Percentiles rank a stretch among this genome's conserved stretches.
phyloP scores from a whole-genome alignment of 2,113 vertebrate species.

The Numenius arquata region DNA sequence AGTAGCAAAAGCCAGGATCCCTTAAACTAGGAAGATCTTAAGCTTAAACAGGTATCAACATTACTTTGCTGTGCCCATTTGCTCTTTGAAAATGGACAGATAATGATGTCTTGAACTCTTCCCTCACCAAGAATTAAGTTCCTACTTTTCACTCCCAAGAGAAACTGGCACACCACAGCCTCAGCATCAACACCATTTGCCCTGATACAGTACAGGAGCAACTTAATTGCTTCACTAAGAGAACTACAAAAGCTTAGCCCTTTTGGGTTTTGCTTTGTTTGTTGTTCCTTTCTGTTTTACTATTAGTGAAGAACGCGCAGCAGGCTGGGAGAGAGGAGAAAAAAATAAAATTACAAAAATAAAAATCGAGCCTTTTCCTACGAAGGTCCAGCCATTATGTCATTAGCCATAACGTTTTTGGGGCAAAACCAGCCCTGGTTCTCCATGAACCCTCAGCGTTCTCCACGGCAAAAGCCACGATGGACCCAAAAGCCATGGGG shows the following conservation, averaged over 20 bases:
- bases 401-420: not conserved
- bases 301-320: not conserved
- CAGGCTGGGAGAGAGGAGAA: not conserved
- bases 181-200: not conserved
- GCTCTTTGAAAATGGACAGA: not conserved
- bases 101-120: not conserved
- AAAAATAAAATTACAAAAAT: not conserved
- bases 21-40: not conserved
- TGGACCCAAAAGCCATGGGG: not conserved
- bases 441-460: not conserved
- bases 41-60: not conserved
- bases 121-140: not conserved
- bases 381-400: not conserved
- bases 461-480: not conserved
- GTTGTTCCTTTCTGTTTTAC: not conserved
- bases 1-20: not conserved
- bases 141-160: not conserved
- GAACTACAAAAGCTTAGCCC: not conserved
- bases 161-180: not conserved
- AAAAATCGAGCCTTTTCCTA: not conserved
- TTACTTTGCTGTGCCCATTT: not conserved
- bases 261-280: not conserved
- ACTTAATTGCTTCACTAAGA: not conserved
- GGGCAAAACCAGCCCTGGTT: not conserved
- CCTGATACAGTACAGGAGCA: not conserved